Conservation (phyloP, 2,888 invertebrate species). For the Thera britannica region DNA sequence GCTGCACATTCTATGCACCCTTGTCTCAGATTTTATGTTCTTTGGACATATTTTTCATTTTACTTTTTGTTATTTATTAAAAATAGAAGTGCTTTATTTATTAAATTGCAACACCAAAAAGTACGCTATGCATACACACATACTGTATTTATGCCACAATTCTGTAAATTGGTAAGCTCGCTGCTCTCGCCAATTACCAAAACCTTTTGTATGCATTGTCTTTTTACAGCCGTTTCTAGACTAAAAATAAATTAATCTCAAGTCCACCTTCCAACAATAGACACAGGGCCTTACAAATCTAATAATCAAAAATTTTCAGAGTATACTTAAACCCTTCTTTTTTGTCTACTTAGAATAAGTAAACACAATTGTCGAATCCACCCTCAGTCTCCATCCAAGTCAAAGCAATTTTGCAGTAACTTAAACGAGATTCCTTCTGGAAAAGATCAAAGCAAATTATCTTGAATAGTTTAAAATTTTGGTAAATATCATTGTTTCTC, state of each 20-base stretch:
- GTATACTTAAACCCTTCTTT: slow-evolving; percentile 68
- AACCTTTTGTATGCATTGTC: too few relatives aligned
- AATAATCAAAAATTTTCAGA: slow-evolving; percentile 47
- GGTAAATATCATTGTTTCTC: slow-evolving; percentile 47
- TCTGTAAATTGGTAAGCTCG: neutral
- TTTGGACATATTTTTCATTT: too few relatives aligned
- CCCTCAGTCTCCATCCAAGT: slow-evolving; percentile 36
- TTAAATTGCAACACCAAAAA: too few relatives aligned
- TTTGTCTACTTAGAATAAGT: slow-evolving; percentile 31
- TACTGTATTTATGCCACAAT: neutral
- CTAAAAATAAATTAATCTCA: slow-evolving; percentile 16
- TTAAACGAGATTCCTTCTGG: slow-evolving; percentile 54
- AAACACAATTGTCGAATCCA: slow-evolving; percentile 32
- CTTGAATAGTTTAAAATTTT: slow-evolving; percentile 54
- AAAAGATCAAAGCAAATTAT: slow-evolving; percentile 78
- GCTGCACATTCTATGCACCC: too few relatives aligned
- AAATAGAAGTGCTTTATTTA: too few relatives aligned
- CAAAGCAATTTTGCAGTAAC: slow-evolving; percentile 36
- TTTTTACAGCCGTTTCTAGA: too few relatives aligned
- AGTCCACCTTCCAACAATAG: slow-evolving; percentile 28
- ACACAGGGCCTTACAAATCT: slow-evolving; percentile 50
- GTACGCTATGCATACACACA: too few relatives aligned
- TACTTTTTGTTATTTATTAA: too few relatives aligned
- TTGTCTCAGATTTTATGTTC: too few relatives aligned
- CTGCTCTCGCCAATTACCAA: neutral